Evolutionary conservation across 2,888 invertebrate species (phyloP).

Genomic region (Listrodromus nycthemerus): DNA sequence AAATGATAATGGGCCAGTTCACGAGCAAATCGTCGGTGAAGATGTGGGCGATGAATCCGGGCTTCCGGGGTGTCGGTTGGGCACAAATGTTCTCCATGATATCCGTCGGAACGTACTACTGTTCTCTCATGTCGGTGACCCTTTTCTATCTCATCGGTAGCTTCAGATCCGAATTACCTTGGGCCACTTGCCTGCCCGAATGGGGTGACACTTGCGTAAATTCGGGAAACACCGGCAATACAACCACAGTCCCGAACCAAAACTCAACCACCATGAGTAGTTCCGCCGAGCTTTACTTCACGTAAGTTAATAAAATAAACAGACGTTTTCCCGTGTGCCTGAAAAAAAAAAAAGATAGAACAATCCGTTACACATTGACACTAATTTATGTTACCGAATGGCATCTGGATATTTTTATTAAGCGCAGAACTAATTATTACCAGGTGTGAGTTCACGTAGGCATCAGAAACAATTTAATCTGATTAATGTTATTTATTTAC

Average conservation of each 20-base stretch:
- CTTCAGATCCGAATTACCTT: slow-evolving; percentile 84
- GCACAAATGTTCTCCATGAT: slow-evolving; percentile 85
- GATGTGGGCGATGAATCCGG: slow-evolving; percentile 89
- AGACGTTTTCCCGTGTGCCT: not conserved
- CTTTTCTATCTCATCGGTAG: slow-evolving; percentile 85
- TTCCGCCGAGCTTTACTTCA: slow-evolving; percentile 81
- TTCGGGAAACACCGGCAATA: slow-evolving; percentile 68
- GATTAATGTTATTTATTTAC: too few species aligned
- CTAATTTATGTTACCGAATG: not conserved
- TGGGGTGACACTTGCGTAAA: slow-evolving; percentile 81
- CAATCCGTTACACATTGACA: not conserved
- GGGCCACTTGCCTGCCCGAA: slow-evolving; percentile 83
- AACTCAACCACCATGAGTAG: slow-evolving; percentile 69
- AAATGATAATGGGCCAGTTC: slow-evolving; percentile 94
- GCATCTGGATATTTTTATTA: too few species aligned
- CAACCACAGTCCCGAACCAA: slow-evolving; percentile 30
- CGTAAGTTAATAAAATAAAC: slow-evolving; percentile 78
- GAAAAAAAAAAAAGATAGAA: not conserved
- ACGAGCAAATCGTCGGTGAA: slow-evolving; percentile 92
- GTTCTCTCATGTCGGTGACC: slow-evolving; percentile 85
- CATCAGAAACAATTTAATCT: too few species aligned
- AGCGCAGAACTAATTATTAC: too few species aligned
- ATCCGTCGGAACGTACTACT: slow-evolving; percentile 85
- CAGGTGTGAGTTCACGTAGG: too few species aligned
- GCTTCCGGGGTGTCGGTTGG: slow-evolving; percentile 89